A percentile compares a stretch with the other conserved stretches of the same genome.
Evolutionary conservation across 2,113 vertebrate genomes (phyloP).

Genomic region (Eurypyga helias): DNA sequence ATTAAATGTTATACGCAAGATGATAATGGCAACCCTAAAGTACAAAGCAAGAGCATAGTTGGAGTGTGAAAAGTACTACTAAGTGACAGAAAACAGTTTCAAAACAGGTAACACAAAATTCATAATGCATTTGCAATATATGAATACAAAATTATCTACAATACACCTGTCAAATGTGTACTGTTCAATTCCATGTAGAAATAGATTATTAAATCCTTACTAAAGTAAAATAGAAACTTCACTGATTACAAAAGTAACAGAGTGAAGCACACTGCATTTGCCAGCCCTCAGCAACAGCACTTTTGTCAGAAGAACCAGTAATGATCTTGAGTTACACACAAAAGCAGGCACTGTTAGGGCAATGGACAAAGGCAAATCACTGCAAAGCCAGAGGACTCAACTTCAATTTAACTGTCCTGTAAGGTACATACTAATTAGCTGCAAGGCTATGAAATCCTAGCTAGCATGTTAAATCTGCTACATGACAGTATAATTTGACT

Average conservation of each 20-base stretch:
- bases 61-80: neutral
- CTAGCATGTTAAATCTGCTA: constrained; percentile 97
- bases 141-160: constrained; percentile 25
- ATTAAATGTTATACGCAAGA: neutral
- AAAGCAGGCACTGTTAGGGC: constrained; percentile 64
- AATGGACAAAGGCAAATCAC: constrained; percentile 78
- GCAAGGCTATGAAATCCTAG: constrained; percentile 89
- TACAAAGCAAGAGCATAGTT: constrained; percentile 1
- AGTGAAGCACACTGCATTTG: constrained; percentile 41
- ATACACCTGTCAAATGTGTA: constrained; percentile 20
- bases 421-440: constrained; percentile 94
- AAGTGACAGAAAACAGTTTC: constrained; percentile 27
- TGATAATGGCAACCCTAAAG: neutral
- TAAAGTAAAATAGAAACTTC: constrained; percentile 21
- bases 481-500: constrained; percentile 98
- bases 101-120: constrained; percentile 35
- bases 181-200: constrained; percentile 2
- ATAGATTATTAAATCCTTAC: constrained; percentile 15
- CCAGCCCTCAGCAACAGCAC: constrained; percentile 43
- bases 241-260: constrained; percentile 34
- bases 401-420: constrained; percentile 88
- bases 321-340: constrained; percentile 45
- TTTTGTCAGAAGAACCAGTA: constrained; percentile 56
- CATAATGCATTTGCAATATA: constrained; percentile 42
- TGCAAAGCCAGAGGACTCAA: constrained; percentile 79